phyloP scores from a whole-genome alignment of 2,797 vertebrate genomes.

The Rhincodon typus region DNA sequence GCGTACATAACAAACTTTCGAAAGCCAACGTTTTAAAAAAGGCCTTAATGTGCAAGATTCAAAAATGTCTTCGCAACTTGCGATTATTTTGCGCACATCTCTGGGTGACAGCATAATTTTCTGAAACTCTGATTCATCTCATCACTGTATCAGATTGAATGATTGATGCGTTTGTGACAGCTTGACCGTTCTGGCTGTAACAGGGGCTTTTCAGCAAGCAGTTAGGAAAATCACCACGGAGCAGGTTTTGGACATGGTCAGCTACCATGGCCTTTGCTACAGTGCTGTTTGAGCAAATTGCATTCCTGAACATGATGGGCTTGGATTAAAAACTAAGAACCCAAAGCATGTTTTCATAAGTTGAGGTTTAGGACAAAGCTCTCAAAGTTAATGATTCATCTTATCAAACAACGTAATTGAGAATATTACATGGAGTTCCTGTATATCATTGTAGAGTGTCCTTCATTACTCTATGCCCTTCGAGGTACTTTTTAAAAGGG shows the following conservation, averaged over 20 bases:
- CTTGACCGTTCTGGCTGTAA: not conserved
- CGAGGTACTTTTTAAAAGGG: not conserved
- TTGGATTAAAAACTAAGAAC: not conserved
- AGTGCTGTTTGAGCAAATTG: not conserved
- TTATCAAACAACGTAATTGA: not conserved
- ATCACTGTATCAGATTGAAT: not conserved
- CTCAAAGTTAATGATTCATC: not conserved
- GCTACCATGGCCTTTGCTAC: not conserved
- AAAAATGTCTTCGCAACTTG: not conserved
- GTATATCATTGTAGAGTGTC: not conserved
- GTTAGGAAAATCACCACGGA: not conserved
- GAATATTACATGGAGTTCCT: not conserved
- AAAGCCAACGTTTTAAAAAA: not conserved
- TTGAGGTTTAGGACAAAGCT: not conserved
- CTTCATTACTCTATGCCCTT: not conserved
- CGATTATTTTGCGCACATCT: not conserved
- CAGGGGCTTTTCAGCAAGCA: not conserved
- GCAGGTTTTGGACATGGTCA: not conserved
- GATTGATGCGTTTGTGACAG: not conserved
- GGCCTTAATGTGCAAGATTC: not conserved
- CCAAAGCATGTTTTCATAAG: not conserved
- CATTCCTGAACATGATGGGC: not conserved
- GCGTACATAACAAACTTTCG: not conserved
- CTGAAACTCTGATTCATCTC: not conserved
- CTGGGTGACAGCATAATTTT: too few species aligned